A percentile compares a stretch with the other conserved stretches of the same genome.
These are phyloP conservation scores for Lochmaea capreae DNA, from an alignment of 2,888 invertebrate genomes.

Conservation along the genomic window DNA sequence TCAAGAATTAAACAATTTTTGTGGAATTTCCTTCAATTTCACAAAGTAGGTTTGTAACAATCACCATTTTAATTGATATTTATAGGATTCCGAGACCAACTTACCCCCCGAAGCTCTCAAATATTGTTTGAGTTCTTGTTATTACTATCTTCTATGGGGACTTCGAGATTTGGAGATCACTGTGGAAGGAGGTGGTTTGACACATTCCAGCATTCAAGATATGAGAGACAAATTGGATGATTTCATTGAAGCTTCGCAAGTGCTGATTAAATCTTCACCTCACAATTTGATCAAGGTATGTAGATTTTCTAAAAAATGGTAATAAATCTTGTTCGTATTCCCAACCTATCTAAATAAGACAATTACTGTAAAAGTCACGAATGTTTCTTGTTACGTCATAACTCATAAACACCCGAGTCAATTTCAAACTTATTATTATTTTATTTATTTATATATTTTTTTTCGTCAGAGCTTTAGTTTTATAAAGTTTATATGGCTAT, in stretches of 20 bases:
- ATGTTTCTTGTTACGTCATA: no score
- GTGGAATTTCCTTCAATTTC: no score
- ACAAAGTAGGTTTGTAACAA: no score
- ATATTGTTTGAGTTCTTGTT: constrained; percentile 86
- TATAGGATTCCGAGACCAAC: constrained; percentile 65
- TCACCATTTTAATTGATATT: constrained; percentile 18
- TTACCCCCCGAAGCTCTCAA: constrained; percentile 74
- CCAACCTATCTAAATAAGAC: no score
- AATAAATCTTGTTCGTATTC: background rate
- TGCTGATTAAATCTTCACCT: constrained; percentile 76
- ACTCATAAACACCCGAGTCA: no score
- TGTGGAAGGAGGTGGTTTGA: constrained; percentile 71
- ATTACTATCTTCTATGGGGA: constrained; percentile 90
- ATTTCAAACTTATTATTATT: no score
- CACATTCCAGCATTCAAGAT: constrained; percentile 71
- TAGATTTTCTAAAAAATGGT: background rate
- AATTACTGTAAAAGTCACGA: no score
- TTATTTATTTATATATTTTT: no score
- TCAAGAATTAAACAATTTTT: no score
- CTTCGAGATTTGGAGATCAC: constrained; percentile 84
- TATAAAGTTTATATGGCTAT: no score
- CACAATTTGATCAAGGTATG: constrained; percentile 75
- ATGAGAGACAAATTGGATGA: constrained; percentile 78
- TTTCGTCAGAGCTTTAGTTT: no score
- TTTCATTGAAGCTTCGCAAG: constrained; percentile 80